Evolutionary conservation across 2,888 invertebrate genomes (phyloP).

Genomic region (Epinotia bilunana): DNA sequence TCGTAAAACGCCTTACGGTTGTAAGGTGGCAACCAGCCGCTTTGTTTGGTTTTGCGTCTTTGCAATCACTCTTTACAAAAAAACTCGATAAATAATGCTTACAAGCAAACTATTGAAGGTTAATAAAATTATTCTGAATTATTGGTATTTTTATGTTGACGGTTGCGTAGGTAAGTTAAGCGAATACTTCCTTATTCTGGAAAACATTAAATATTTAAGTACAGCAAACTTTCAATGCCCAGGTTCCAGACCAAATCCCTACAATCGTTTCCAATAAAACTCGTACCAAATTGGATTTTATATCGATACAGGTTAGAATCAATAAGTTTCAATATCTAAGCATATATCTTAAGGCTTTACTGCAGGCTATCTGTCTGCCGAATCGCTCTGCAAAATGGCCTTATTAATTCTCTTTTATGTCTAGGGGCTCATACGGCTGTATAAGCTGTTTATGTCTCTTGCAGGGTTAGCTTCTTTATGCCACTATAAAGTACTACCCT

Average conservation of each 20-base stretch:
- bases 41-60: conserved; percentile 34
- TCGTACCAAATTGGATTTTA: conserved; percentile 57
- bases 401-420: conserved; percentile 83
- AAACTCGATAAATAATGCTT: neutral
- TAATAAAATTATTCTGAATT: neutral
- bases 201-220: conserved; percentile 13
- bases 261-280: conserved; percentile 53
- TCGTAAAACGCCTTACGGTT: conserved; percentile 48
- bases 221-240: conserved; percentile 33
- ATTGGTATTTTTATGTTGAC: too few relatives aligned
- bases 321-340: conserved; percentile 78
- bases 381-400: conserved; percentile 76
- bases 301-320: conserved; percentile 68
- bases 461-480: conserved; percentile 79
- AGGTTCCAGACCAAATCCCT: conserved; percentile 24
- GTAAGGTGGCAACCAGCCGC: conserved; percentile 39
- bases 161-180: neutral
- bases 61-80: conserved; percentile 14
- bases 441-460: conserved; percentile 75
- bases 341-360: conserved; percentile 68
- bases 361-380: conserved; percentile 69
- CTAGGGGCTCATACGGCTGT: conserved; percentile 69
- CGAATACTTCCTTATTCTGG: neutral
- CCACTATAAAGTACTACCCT: conserved; percentile 74
- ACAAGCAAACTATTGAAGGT: neutral